phyloP scores from a whole-genome alignment of 2,113 vertebrate genomes.

The Sceloporus undulatus region DNA sequence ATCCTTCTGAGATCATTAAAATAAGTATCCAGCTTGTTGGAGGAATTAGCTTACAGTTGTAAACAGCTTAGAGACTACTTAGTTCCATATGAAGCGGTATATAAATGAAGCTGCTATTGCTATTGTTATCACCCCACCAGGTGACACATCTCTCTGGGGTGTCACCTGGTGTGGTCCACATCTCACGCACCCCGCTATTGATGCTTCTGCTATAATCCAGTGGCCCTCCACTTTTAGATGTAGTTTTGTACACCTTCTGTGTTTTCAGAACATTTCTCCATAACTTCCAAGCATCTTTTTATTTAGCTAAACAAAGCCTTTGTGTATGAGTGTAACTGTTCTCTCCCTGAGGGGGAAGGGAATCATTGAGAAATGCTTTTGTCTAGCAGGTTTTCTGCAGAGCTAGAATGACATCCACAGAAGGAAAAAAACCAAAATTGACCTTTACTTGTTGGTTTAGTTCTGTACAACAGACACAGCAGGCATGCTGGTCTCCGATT shows the following conservation, averaged over 20 bases:
- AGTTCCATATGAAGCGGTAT: no score
- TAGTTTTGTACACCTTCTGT: neutral
- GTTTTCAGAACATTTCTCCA: slow-evolving; percentile 27
- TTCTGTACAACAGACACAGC: neutral
- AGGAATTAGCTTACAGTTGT: no score
- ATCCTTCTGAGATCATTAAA: no score
- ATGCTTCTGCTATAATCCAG: neutral
- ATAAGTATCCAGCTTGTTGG: no score
- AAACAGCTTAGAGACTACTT: no score
- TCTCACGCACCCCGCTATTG: no score
- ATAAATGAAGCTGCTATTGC: no score
- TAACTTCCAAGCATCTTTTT: slow-evolving; percentile 33
- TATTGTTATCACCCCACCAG: no score
- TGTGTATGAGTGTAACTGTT: neutral
- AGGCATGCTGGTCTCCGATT: neutral
- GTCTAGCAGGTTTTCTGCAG: neutral
- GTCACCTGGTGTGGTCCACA: no score
- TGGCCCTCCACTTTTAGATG: slow-evolving; percentile 16
- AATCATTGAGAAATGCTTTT: neutral
- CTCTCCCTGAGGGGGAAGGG: neutral
- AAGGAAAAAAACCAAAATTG: slow-evolving; percentile 11
- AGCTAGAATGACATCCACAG: neutral
- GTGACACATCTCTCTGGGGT: no score
- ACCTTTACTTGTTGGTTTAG: slow-evolving; percentile 19
- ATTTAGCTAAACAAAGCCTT: neutral